Conservation (phyloP, 2,888 invertebrate species). For the Eustalomyia histrio region DNA sequence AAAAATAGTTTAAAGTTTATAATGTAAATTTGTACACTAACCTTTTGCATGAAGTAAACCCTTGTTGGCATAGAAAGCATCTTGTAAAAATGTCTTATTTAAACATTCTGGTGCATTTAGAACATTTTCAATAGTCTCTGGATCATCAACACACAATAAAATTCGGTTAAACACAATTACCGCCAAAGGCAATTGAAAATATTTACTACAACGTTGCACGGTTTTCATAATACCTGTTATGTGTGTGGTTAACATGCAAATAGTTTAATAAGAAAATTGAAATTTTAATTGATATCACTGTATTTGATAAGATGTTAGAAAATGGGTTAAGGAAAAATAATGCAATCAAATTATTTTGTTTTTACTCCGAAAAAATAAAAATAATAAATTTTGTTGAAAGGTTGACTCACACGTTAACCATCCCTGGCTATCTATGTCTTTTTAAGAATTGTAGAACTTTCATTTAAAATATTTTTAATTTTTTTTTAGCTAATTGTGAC, state of each 20-base stretch:
- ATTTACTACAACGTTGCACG: slow-evolving; percentile 70
- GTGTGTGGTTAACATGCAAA: background rate
- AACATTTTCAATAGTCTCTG: slow-evolving; percentile 73
- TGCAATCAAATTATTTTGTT: too few relatives aligned
- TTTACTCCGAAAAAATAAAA: too few relatives aligned
- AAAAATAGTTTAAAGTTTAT: too few relatives aligned
- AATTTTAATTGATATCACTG: background rate
- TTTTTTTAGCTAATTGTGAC: too few relatives aligned
- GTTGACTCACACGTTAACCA: too few relatives aligned
- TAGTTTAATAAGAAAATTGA: background rate
- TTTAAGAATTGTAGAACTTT: too few relatives aligned
- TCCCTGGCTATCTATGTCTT: too few relatives aligned
- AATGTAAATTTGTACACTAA: slow-evolving; percentile 42
- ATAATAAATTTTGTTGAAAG: too few relatives aligned
- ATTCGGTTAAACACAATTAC: slow-evolving; percentile 73
- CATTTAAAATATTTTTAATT: too few relatives aligned
- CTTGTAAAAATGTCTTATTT: slow-evolving; percentile 76
- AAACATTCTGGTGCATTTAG: slow-evolving; percentile 76
- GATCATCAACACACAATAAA: slow-evolving; percentile 76
- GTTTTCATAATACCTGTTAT: slow-evolving; percentile 71
- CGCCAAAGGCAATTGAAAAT: slow-evolving; percentile 73
- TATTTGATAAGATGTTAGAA: too few relatives aligned
- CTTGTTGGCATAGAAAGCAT: slow-evolving; percentile 76
- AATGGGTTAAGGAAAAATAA: too few relatives aligned
- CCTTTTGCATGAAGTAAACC: slow-evolving; percentile 76